Evolutionary conservation across 1,140 invertebrate genomes (phyloP).

Genomic region (Ostrea denselamellosa): DNA sequence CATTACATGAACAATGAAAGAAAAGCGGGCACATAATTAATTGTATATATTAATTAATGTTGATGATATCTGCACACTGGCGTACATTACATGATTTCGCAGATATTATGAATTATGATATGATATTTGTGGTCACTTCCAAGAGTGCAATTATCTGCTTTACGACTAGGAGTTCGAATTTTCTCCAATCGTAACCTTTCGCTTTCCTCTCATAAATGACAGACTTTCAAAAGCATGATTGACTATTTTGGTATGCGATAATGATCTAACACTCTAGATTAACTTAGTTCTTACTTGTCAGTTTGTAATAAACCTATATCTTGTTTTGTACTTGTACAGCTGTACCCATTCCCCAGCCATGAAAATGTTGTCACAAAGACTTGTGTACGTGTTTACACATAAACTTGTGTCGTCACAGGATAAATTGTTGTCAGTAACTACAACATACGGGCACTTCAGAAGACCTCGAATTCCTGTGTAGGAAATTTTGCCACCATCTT

Average conservation of each 20-base stretch:
- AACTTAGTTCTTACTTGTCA: not conserved
- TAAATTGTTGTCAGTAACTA: slow-evolving; percentile 77
- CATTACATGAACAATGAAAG: too few species aligned
- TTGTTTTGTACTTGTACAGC: not conserved
- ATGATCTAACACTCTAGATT: not conserved
- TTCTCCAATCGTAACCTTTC: not conserved
- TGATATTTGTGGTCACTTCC: too few species aligned
- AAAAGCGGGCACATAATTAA: too few species aligned
- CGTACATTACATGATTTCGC: too few species aligned
- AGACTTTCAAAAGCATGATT: too few species aligned
- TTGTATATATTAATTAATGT: too few species aligned
- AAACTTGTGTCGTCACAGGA: slow-evolving; percentile 59
- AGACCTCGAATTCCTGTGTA: slow-evolving; percentile 72
- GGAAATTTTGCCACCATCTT: slow-evolving; percentile 69
- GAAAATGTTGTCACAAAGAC: slow-evolving; percentile 46
- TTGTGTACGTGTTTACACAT: slow-evolving; percentile 56
- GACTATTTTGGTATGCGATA: not conserved
- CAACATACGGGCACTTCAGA: slow-evolving; percentile 74
- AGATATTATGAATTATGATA: too few species aligned
- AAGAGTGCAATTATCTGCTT: too few species aligned
- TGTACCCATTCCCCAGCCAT: not conserved
- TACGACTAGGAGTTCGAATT: slow-evolving; percentile 2
- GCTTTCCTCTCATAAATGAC: not conserved
- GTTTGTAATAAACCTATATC: not conserved
- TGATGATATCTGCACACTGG: too few species aligned